Evolutionary conservation across 2,888 invertebrate species (phyloP).

Genomic region (Isotomurus palustris): DNA sequence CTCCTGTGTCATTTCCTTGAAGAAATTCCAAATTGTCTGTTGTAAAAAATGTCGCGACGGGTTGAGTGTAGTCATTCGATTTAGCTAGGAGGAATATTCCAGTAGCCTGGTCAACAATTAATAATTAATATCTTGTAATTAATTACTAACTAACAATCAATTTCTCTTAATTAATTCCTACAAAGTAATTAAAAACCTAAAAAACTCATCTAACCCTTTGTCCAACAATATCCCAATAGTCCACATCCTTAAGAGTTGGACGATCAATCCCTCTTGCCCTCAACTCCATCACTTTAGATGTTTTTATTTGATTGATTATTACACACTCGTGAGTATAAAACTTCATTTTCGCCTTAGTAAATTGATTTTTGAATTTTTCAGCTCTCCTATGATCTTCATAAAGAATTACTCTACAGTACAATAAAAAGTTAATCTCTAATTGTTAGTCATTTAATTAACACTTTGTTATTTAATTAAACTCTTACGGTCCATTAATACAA

Average conservation of each 20-base stretch:
- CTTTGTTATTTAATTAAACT: too few relatives aligned
- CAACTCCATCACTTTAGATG: slow-evolving; percentile 3
- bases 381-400: neutral
- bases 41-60: neutral
- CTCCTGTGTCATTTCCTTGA: neutral
- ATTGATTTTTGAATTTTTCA: too few relatives aligned
- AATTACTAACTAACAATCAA: too few relatives aligned
- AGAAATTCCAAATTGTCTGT: neutral
- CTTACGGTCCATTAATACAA: slow-evolving; percentile 20
- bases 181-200: too few relatives aligned
- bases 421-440: too few relatives aligned
- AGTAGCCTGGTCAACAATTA: too few relatives aligned
- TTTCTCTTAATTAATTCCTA: too few relatives aligned
- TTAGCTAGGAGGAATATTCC: slow-evolving; percentile 5
- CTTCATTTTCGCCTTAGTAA: too few relatives aligned
- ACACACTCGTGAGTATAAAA: too few relatives aligned
- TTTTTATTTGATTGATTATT: too few relatives aligned
- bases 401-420: neutral
- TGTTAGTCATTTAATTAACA: neutral
- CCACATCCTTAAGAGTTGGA: neutral
- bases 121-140: too few relatives aligned
- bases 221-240: neutral
- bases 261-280: neutral
- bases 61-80: neutral
- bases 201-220: neutral